These are phyloP conservation scores for Podarcis raffonei DNA, from an alignment of 2,113 vertebrate species.

Conservation along the genomic window DNA sequence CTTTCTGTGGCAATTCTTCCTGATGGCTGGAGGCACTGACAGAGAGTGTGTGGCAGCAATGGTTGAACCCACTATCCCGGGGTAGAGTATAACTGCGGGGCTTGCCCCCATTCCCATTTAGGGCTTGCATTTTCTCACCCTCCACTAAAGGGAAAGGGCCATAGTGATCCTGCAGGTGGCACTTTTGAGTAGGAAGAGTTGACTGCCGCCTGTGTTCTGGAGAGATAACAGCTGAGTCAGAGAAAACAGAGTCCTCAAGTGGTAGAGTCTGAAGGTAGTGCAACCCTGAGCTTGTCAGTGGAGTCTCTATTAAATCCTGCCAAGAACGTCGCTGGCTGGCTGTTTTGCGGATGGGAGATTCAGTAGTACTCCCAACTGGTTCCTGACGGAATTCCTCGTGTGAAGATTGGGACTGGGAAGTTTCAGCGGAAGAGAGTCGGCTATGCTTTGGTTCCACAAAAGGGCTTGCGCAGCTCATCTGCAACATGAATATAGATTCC, in stretches of 20 bases:
- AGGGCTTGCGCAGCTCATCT: slow-evolving; percentile 92
- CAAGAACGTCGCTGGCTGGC: slow-evolving; percentile 95
- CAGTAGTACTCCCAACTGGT: slow-evolving; percentile 81
- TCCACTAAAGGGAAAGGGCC: slow-evolving; percentile 89
- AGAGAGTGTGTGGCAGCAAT: slow-evolving; percentile 85
- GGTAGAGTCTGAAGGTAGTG: slow-evolving; percentile 97
- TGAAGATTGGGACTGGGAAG: slow-evolving; percentile 94
- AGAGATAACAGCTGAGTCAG: slow-evolving; percentile 83
- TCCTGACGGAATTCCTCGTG: slow-evolving; percentile 95
- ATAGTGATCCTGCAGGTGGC: slow-evolving; percentile 92
- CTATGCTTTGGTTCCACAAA: slow-evolving; percentile 92
- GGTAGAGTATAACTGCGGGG: slow-evolving; percentile 96
- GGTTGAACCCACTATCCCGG: slow-evolving; percentile 91
- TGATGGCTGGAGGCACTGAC: slow-evolving; percentile 80
- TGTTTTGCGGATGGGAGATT: slow-evolving; percentile 91
- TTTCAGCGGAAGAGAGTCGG: slow-evolving; percentile 95
- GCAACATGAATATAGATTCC: rapidly evolving
- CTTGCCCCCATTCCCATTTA: slow-evolving; percentile 85
- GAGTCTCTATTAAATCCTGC: slow-evolving; percentile 98
- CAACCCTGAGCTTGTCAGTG: slow-evolving; percentile 93
- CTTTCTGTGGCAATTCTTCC: slow-evolving; percentile 80
- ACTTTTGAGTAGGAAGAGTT: slow-evolving; percentile 93
- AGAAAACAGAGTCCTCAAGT: slow-evolving; percentile 94
- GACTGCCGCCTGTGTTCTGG: slow-evolving; percentile 91
- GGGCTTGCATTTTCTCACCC: slow-evolving; percentile 78